These are phyloP conservation scores for Hexactinellida sp. DNA, from an alignment of 37 sponge, comb jelly and placozoan genomes.

Conservation along the genomic window DNA sequence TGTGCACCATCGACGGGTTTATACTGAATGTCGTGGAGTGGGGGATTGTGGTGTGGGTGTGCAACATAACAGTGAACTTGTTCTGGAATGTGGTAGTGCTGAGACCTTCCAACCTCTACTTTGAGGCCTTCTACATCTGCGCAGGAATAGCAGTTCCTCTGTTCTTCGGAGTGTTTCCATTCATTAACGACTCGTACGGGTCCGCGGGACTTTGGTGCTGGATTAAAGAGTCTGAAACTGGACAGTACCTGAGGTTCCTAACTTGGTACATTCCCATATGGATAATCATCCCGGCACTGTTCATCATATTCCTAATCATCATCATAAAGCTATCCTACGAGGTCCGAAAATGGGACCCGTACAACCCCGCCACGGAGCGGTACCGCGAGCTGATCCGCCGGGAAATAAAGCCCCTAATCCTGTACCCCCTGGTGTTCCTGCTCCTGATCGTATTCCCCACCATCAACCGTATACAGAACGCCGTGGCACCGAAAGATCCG, in stretches of 20 bases:
- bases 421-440: conserved; percentile 32
- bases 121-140: conserved; percentile 27
- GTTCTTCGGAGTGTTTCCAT: conserved; percentile 38
- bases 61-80: conserved; percentile 22
- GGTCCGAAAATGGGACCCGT: background rate
- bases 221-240: conserved; percentile 22
- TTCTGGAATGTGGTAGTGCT: conserved; percentile 13
- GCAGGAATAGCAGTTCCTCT: conserved; percentile 35
- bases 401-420: conserved; percentile 28
- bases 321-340: background rate
- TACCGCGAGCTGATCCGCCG: conserved; percentile 16
- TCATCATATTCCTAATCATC: conserved; percentile 22
- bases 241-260: background rate
- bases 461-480: conserved; percentile 32
- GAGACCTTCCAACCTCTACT: conserved; percentile 20
- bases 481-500: background rate
- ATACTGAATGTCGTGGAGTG: background rate
- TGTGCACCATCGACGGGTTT: background rate
- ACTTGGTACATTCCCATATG: conserved; percentile 37
- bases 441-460: conserved; percentile 32
- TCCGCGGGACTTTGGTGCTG: conserved; percentile 57
- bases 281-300: background rate
- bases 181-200: conserved; percentile 36
- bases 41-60: conserved; percentile 1
- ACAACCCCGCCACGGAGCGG: background rate